Evolutionary conservation across 2,797 vertebrate genomes (phyloP).

Genomic region (Alcedo atthis): DNA sequence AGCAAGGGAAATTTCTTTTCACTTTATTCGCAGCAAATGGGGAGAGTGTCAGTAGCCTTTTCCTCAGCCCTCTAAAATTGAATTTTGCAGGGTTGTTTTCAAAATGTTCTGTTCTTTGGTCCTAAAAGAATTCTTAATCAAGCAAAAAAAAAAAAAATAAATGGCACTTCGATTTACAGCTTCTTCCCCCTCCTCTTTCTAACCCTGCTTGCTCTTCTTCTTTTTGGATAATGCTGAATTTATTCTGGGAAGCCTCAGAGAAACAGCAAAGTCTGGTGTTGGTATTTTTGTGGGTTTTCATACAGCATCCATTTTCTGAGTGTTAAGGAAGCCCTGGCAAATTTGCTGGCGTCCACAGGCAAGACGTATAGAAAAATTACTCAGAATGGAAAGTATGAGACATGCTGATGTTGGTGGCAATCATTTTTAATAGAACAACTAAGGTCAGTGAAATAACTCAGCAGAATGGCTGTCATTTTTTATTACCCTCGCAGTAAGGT

Average conservation of each 20-base stretch:
- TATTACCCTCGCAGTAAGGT: not conserved
- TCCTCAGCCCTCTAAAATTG: not conserved
- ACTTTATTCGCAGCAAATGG: slow-evolving; percentile 38
- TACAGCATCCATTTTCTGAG: not conserved
- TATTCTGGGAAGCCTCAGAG: not conserved
- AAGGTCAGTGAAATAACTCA: slow-evolving; percentile 14
- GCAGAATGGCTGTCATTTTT: not conserved
- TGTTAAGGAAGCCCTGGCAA: not conserved
- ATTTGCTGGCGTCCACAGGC: not conserved
- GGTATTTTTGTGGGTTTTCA: not conserved
- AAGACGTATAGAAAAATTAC: not conserved
- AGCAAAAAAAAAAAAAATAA: not conserved
- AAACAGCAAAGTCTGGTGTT: not conserved
- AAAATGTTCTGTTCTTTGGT: slow-evolving; percentile 13
- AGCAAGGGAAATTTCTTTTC: slow-evolving; percentile 42
- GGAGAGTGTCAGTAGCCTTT: not conserved
- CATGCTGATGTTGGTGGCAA: slow-evolving; percentile 15
- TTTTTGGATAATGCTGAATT: slow-evolving; percentile 7
- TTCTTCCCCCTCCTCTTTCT: not conserved
- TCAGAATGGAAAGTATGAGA: not conserved
- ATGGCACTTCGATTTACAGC: slow-evolving; percentile 6
- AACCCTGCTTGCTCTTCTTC: not conserved
- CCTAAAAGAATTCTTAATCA: slow-evolving; percentile 49
- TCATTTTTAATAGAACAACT: not conserved
- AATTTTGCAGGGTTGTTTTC: slow-evolving; percentile 19